A percentile compares a stretch with the other conserved stretches of the same genome.
phyloP scores from a whole-genome alignment of 1,140 invertebrate species.

The Aphaenogaster floridana region DNA sequence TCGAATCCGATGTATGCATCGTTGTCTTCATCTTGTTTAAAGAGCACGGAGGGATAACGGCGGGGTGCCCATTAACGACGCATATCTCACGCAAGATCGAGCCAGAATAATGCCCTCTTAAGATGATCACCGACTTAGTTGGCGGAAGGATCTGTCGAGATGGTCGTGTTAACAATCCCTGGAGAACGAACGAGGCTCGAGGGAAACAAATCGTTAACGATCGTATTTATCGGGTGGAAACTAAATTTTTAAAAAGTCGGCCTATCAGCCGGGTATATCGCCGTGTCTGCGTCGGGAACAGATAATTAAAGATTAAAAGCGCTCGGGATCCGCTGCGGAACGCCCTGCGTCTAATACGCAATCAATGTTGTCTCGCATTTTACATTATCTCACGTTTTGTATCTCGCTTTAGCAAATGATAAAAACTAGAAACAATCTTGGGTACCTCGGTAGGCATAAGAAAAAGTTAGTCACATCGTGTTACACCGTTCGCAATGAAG shows the following conservation, averaged over 20 bases:
- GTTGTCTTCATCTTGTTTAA: slow-evolving; percentile 38
- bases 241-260: slow-evolving; percentile 10
- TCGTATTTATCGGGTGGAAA: slow-evolving; percentile 47
- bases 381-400: slow-evolving; percentile 28
- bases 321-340: neutral
- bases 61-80: slow-evolving; percentile 69
- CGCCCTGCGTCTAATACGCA: slow-evolving; percentile 35
- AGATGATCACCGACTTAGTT: slow-evolving; percentile 56
- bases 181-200: neutral
- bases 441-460: neutral
- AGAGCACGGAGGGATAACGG: slow-evolving; percentile 21
- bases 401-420: neutral
- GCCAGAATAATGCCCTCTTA: slow-evolving; percentile 70
- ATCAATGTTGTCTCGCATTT: slow-evolving; percentile 53
- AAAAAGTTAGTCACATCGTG: neutral
- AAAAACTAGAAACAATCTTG: slow-evolving; percentile 18
- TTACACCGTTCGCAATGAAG: neutral
- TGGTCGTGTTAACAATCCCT: slow-evolving; percentile 59
- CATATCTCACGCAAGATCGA: slow-evolving; percentile 76
- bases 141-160: slow-evolving; percentile 55
- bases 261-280: slow-evolving; percentile 24
- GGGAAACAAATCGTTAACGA: slow-evolving; percentile 51
- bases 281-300: slow-evolving; percentile 1
- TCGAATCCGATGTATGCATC: slow-evolving; percentile 22
- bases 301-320: slow-evolving; percentile 62